A percentile compares a stretch with the other conserved stretches of the same genome.
Conservation (phyloP, 2,113 vertebrate genomes). For the Amblyopsis rosae region DNA sequence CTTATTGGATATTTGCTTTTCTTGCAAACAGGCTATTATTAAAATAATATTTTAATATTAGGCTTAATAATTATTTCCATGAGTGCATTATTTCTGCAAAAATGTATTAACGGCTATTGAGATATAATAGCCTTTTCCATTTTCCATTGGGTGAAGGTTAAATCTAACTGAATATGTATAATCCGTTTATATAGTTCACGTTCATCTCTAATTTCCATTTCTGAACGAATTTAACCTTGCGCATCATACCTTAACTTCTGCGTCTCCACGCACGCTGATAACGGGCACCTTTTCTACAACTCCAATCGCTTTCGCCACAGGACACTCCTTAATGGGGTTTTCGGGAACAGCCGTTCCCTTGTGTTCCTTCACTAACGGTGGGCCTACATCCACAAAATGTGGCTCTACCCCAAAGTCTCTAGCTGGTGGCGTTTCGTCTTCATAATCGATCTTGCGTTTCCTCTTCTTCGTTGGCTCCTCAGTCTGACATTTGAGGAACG, state of each 20-base stretch:
- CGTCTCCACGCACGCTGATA: not conserved
- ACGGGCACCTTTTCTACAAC: conserved; percentile 33
- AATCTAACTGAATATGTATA: too few relatives aligned
- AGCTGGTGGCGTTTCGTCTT: conserved; percentile 41
- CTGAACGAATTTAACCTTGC: too few relatives aligned
- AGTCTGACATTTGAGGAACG: conserved; percentile 53
- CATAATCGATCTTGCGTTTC: conserved; percentile 29
- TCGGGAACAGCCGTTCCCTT: not conserved
- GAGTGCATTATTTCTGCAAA: too few relatives aligned
- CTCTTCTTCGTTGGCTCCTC: conserved; percentile 25
- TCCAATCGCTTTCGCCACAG: conserved; percentile 41
- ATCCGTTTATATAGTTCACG: too few relatives aligned
- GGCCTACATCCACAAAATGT: conserved; percentile 1
- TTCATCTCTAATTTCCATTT: too few relatives aligned
- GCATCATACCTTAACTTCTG: conserved; percentile 32
- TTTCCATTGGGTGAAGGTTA: too few relatives aligned
- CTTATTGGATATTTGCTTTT: too few relatives aligned
- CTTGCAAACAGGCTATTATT: too few relatives aligned
- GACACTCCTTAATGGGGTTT: conserved; percentile 1
- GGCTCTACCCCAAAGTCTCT: not conserved
- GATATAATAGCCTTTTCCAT: too few relatives aligned
- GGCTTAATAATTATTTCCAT: too few relatives aligned
- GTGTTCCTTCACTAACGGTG: not conserved
- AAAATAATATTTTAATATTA: too few relatives aligned
- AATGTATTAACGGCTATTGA: too few relatives aligned